These are phyloP conservation scores for Microcebus tavaratra DNA, from an alignment of 2,113 vertebrate genomes.

Conservation along the genomic window DNA sequence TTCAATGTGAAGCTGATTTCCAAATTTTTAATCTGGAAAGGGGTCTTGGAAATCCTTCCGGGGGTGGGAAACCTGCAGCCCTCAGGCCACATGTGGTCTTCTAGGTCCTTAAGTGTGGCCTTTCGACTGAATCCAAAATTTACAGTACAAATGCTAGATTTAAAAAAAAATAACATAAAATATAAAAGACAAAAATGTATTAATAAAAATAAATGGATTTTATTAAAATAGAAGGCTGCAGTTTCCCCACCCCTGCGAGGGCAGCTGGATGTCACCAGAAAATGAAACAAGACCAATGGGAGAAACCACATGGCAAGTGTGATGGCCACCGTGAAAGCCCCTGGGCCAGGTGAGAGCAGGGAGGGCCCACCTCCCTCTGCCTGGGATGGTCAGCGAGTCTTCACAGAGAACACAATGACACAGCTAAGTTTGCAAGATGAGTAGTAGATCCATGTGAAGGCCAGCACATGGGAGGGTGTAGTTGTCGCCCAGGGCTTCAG, in stretches of 20 bases:
- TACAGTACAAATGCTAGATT: no score
- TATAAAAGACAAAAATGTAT: no score
- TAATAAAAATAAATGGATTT: no score
- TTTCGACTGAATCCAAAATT: no score
- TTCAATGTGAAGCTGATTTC: background rate
- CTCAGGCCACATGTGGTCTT: no score
- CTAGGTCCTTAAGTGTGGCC: no score
- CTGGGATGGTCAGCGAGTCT: background rate
- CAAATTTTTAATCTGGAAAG: background rate
- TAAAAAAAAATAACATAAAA: no score
- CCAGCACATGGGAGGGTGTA: no score
- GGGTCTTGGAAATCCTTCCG: background rate
- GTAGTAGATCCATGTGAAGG: rapidly evolving
- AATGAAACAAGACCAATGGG: background rate
- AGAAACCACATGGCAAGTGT: background rate
- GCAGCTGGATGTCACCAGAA: background rate
- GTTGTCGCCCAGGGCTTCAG: background rate
- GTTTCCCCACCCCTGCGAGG: no score
- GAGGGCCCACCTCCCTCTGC: background rate
- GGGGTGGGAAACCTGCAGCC: no score
- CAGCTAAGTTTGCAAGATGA: background rate
- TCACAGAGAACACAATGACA: background rate
- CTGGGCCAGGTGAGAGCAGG: rapidly evolving
- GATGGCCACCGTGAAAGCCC: background rate
- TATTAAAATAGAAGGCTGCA: no score